Base-by-base conservation (phyloP, 2,888 invertebrate genomes). In the Drosophila limbata region DNA sequence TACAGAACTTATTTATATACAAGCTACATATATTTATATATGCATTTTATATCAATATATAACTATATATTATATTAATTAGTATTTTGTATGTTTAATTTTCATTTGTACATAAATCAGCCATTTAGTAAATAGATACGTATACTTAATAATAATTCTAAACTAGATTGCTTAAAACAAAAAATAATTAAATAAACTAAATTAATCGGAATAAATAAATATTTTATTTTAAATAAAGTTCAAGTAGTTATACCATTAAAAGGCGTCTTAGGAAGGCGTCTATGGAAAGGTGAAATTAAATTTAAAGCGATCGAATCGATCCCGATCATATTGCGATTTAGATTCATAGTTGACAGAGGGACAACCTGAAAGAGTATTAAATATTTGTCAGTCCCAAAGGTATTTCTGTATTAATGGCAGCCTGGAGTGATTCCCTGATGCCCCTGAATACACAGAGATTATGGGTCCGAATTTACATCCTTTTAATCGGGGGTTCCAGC, bases 51-150 rank as follows among this genome's bases (percentile, higher is more conserved):
- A 51, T 13, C 13, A 40, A 33, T n/a, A 39, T 37, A 13, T 13
- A 19, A 6, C 3, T 42, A 40, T 53, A 64, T 21, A 50, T 48
- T 11, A 28, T n/a, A 40, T 40, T 25, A 3, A 13, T 57, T 50
- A 60, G 15, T 60, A 66, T 60, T 48, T 21, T 19, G 15, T 74
- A 63, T 28, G 42, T 51, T 62, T 47, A 51, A 62, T 40, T 51
- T 55, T 73, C 76, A 78, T 76, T 59, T 78, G 75, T 78, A 79
- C 8, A 78, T 78, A 68, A 71, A 61, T 33, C 65, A 59, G 76
- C 72, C 77, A 79, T 78, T 72, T 76, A 72, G 48, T 40, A 19
- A 15, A 11, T 62, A 55, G 4, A 4, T 37, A 25, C 21, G 9
- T 17, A 42, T n/a, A 42, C n/a, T 44, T 55, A 21, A 15, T 11